Evolutionary conservation across 2,888 invertebrate species (phyloP).

Genomic region (Synanthedon andrenaeformis): DNA sequence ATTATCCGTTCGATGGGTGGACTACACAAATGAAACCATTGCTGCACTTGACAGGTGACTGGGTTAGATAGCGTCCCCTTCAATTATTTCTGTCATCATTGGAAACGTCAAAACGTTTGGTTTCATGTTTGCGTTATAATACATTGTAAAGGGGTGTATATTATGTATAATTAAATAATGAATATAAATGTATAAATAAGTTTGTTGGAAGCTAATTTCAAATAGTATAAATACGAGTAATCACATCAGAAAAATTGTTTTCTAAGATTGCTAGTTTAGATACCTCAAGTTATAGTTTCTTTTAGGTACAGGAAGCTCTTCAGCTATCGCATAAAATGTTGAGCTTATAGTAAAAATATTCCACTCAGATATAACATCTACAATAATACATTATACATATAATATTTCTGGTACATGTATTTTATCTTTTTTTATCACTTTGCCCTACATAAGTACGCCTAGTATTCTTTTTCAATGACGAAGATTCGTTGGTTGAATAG

Average conservation of each 20-base stretch:
- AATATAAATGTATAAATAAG: background rate
- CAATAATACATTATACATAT: too few species aligned
- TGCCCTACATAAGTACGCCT: conserved; percentile 30
- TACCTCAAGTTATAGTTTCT: too few species aligned
- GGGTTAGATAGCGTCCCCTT: conserved; percentile 3
- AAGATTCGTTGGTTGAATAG: conserved; percentile 44
- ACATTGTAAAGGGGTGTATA: too few species aligned
- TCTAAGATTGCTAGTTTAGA: too few species aligned
- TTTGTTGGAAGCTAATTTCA: too few species aligned
- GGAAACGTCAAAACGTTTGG: conserved; percentile 5
- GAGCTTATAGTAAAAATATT: too few species aligned
- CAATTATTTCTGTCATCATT: conserved; percentile 7
- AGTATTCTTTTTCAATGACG: conserved; percentile 53
- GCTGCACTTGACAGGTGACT: conserved; percentile 3
- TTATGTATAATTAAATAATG: background rate
- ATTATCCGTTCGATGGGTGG: background rate
- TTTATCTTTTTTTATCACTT: conserved; percentile 41
- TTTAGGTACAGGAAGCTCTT: too few species aligned
- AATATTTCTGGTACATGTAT: conserved; percentile 12
- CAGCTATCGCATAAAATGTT: too few species aligned
- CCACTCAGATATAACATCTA: too few species aligned
- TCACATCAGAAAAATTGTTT: too few species aligned
- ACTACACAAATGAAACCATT: background rate
- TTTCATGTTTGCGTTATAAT: background rate
- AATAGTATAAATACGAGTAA: too few species aligned